Base-by-base conservation (phyloP, 2,113 vertebrate species). In the Rhinoptilus africanus region DNA sequence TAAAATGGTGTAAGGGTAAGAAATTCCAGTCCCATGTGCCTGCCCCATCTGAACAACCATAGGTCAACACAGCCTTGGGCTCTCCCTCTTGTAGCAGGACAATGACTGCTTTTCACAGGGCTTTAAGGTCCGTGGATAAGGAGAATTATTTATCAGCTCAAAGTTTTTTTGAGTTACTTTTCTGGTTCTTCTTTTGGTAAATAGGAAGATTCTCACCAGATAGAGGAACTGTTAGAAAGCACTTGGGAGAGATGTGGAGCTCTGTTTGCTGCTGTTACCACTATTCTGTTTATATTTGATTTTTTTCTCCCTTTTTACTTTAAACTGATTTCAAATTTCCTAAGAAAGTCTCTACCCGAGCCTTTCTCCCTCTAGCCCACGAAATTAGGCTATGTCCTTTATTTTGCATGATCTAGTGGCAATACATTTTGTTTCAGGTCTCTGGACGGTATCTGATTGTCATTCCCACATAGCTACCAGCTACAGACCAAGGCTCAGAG, bases 131-230 rank as follows among this genome's bases (percentile, higher is more conserved):
- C 17, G 11, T 28, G 12, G 24, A 37, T 64, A 5, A 85, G n/a
- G 28, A 62, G 4, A n/a, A 2, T 11, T 89, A 51, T 62, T 75
- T 51, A 51, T 68, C 21, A 81, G 5, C 34, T 27, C 14, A 53
- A 53, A 82, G 13, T 3, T 4, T 53, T 88, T 2, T 0, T 6
- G 6, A 1, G 2, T 5, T 91, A 72, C 2, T 95, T 37, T 86
- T 62, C 57, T 77, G 27, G 37, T n/a, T 68, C 18, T 88, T 88
- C 8, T 27, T 67, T 66, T 66, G 17, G 6, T 37, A 69, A 83
- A 85, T 7, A 78, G 11, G 19, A 90, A 92, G 41, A 59, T 62
- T 88, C 24, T 62, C 10, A 56, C 3, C 17, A 37, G 45, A 37
- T 2, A 56, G 6, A 47, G 37, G 4, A 37, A 43, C 45, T 88